Evolutionary conservation across 2,888 invertebrate genomes (phyloP), one percentile per base, ranked within the genome.

Genomic region (Scaptodrosophila latifasciaeformis): DNA sequence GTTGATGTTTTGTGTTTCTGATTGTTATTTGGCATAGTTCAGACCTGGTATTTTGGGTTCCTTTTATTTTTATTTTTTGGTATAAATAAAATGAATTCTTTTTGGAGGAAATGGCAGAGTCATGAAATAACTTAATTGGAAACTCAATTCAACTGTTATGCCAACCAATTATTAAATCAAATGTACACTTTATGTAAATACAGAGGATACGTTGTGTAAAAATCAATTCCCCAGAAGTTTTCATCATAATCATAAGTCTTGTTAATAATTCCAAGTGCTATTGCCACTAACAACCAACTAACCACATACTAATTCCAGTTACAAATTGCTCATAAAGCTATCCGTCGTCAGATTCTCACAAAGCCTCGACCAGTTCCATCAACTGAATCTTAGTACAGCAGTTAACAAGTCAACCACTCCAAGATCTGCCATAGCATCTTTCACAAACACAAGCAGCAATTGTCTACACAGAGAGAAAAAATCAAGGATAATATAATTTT

Each of bases 121-220:
- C 58, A 65, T 60, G 54, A 71, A 69, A 78, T 78, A 70, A 81
- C 65, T 67, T 79, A 78, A 81, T 81, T 76, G 72, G 55, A 66
- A 79, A 70, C 54, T 58, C 60, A 39, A 59, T 59, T 69, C 65
- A 21, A 58, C 52, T 48, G 57, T 49, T 61, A 65, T 66, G 62
- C 46, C 59, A 66, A 65, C 61, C 57, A 49, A 66, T 46, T 52
- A 51, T 13, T 18, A 37, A 6, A 18, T 17, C 15, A 7, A 35
- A 37, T 15, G 7, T 35, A 13, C 31, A 9, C 10, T 31, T 31
- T 34, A 15, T 34, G 12, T 13, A 34, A 34, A 34, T 34, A 15
- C n/a, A 1, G 10, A 27, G 5, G 27, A 27, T 27, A 6, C 27
- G 27, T 27, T 27, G 2, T 34, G 13, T 5, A 13, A 13, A n/a